A percentile compares a stretch with the other conserved stretches of the same genome.
phyloP scores from a whole-genome alignment of 2,113 vertebrate genomes.

The Heliornis fulica region DNA sequence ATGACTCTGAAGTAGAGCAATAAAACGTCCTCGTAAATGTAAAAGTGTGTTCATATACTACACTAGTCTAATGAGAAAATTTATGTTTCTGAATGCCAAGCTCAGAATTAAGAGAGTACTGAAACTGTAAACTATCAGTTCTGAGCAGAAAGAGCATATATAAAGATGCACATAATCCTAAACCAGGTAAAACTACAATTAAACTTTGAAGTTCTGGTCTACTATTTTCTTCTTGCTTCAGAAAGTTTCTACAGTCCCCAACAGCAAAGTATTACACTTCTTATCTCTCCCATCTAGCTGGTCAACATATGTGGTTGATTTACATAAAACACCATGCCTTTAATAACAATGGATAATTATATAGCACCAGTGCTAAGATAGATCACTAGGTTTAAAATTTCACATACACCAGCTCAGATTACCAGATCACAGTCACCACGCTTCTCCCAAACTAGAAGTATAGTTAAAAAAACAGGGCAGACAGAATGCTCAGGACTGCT shows the following conservation, averaged over 20 bases:
- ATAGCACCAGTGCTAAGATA: not conserved
- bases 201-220: not conserved
- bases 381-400: not conserved
- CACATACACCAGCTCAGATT: not conserved
- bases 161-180: not conserved
- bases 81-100: not conserved
- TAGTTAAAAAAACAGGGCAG: not conserved
- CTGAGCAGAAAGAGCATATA: not conserved
- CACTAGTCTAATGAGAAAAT: not conserved
- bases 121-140: not conserved
- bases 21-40: not conserved
- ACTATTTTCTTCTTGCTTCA: not conserved
- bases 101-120: not conserved
- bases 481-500: not conserved
- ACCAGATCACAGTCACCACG: not conserved
- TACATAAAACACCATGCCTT: not conserved
- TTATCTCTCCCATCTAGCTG: not conserved
- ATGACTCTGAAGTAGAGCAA: not conserved
- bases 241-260: not conserved
- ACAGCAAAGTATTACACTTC: not conserved
- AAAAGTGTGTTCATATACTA: fast-evolving
- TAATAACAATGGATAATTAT: not conserved
- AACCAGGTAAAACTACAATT: not conserved
- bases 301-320: not conserved
- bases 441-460: not conserved